Base-by-base conservation (phyloP, 1,140 invertebrate species). In the Bombus affinis region DNA sequence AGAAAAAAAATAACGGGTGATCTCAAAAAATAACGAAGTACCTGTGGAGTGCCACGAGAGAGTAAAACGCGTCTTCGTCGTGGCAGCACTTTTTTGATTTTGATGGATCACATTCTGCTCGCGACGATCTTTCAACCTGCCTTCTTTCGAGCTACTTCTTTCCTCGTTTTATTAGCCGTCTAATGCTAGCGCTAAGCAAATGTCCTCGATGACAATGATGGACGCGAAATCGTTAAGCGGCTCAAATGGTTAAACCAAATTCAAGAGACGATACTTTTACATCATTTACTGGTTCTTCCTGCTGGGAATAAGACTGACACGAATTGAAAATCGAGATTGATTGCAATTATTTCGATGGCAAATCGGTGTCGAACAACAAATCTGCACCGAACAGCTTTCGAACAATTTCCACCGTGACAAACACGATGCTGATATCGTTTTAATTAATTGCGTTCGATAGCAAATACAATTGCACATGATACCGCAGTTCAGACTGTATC, bases 101-200 rank as follows among this genome's bases (percentile, higher is more conserved):
- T 93, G 91, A 93, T 91, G 89, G 85, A 93, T 93, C 89, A 86
- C 85, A 35, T 86, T 87, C 83, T 59, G 25, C 86, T 86, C 81
- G 74, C 79, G 66, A 81, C 83, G 85, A 77, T 85, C 75, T 87
- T 72, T 73, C 82, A 32, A 83, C 85, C 70, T 80, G 83, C 57
- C 75, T 75, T 8, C 25, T 8, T 42, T 53, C 47, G 47, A 53
- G 47, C 25, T 9, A 1, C 32, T 68, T 81, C 28, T 68, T 37
- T 76, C 22, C 15, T 35, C 47, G 70, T 42, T 47, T 71, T 74
- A 71, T 87, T 79, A 44, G 59, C 22, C 59, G 32, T 66, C 57
- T 57, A 59, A 65, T 53, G 68, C 59, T 57, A 37, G 42, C 39
- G 57, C 68, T 35, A 66, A 82, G 82, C 84, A 85, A 89, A 89